Percentiles rank a stretch among this genome's conserved stretches.
phyloP scores from a whole-genome alignment of 2,797 vertebrate species.

The Eulemur albifrons region DNA sequence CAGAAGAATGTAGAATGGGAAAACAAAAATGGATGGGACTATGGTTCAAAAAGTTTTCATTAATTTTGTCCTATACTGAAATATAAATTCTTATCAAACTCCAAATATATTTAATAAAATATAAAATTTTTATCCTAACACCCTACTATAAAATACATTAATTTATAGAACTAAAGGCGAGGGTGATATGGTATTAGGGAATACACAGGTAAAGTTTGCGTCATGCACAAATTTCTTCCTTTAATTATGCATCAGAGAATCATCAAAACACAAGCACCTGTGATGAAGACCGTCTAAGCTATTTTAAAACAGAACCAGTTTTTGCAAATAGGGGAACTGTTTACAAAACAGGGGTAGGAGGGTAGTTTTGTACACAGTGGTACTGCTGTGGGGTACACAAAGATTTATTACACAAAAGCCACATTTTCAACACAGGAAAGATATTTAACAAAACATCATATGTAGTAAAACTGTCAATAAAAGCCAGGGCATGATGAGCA shows the following conservation, averaged over 20 bases:
- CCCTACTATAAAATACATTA: background rate
- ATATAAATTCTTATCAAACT: constrained; percentile 8
- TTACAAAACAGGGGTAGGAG: background rate
- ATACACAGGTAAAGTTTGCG: background rate
- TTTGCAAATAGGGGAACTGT: background rate
- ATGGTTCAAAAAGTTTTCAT: background rate
- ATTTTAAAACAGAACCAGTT: constrained; percentile 31
- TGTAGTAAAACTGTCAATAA: background rate
- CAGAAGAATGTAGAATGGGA: background rate
- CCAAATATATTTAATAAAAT: background rate
- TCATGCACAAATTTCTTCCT: background rate
- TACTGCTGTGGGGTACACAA: background rate
- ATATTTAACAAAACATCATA: background rate
- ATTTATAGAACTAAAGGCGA: background rate
- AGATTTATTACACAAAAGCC: background rate
- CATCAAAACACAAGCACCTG: background rate
- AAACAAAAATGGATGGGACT: background rate
- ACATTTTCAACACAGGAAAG: background rate
- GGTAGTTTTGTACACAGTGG: background rate
- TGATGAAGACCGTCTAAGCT: background rate
- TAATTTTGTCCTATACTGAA: background rate
- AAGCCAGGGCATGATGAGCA: background rate
- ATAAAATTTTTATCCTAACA: background rate
- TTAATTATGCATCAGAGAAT: background rate
- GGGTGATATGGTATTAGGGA: background rate